Conservation (phyloP, 2,888 invertebrate genomes). For the Hypomecis punctinalis region DNA sequence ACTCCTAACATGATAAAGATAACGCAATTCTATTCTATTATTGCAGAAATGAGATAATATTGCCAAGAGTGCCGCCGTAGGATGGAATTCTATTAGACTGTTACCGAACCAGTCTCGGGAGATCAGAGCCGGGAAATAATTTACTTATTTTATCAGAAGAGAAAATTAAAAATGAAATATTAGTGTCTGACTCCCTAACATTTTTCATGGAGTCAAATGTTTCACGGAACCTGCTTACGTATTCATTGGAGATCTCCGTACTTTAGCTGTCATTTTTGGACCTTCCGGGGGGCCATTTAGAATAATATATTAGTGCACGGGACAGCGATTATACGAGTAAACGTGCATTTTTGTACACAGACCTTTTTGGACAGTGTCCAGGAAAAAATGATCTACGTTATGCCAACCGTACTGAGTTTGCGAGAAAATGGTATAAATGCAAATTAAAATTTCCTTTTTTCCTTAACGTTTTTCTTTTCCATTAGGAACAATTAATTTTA, state of each 20-base stretch:
- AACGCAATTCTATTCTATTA: slow-evolving; percentile 40
- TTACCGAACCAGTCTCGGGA: slow-evolving; percentile 50
- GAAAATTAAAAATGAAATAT: slow-evolving; percentile 61
- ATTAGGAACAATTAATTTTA: slow-evolving; percentile 55
- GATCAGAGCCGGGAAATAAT: slow-evolving; percentile 57
- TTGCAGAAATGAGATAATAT: slow-evolving; percentile 44
- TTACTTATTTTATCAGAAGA: slow-evolving; percentile 53
- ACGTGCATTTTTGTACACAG: slow-evolving; percentile 49
- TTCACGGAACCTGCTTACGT: slow-evolving; percentile 29
- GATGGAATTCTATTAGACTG: slow-evolving; percentile 57
- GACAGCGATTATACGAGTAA: slow-evolving; percentile 45
- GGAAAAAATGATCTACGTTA: slow-evolving; percentile 24
- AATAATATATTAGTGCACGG: slow-evolving; percentile 40
- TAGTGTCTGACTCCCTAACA: slow-evolving; percentile 43
- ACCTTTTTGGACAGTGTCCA: slow-evolving; percentile 51
- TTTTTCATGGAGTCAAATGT: slow-evolving; percentile 30
- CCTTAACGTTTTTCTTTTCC: slow-evolving; percentile 25
- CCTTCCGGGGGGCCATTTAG: slow-evolving; percentile 20
- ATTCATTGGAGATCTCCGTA: slow-evolving; percentile 28
- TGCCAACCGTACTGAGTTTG: slow-evolving; percentile 23
- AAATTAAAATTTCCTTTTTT: slow-evolving; percentile 18
- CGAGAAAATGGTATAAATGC: slow-evolving; percentile 42
- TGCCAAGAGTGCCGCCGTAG: slow-evolving; percentile 50
- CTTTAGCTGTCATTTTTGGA: slow-evolving; percentile 22
- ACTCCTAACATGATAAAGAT: slow-evolving; percentile 26